phyloP scores from a whole-genome alignment of 2,888 invertebrate genomes.

The Cephus spinipes region DNA sequence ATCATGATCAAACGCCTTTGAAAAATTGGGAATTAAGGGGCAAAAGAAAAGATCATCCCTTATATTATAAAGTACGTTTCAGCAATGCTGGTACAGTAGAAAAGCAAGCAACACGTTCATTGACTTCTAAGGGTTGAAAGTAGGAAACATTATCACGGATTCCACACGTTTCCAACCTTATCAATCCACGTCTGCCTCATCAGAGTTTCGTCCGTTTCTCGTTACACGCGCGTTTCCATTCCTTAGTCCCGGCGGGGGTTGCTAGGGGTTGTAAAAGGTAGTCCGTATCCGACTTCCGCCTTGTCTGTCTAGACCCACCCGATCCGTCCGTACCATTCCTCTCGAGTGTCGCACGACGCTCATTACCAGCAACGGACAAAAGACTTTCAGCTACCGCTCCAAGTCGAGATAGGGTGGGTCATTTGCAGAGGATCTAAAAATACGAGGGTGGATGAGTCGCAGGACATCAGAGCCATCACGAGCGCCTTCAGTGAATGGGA shows the following conservation, averaged over 20 bases:
- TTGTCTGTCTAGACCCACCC: slow-evolving; percentile 7
- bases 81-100: neutral
- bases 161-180: neutral
- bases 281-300: slow-evolving; percentile 24
- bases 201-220: slow-evolving; percentile 43
- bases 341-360: slow-evolving; percentile 39
- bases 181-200: slow-evolving; percentile 28
- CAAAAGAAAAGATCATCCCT: no score
- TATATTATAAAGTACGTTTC: neutral
- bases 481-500: neutral
- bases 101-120: neutral
- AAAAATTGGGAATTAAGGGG: no score
- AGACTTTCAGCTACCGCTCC: slow-evolving; percentile 17
- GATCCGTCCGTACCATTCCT: slow-evolving; percentile 24
- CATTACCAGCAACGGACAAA: slow-evolving; percentile 42
- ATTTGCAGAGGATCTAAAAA: slow-evolving; percentile 22
- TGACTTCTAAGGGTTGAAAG: neutral
- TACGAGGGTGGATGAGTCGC: slow-evolving; percentile 10
- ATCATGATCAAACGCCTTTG: neutral
- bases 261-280: neutral
- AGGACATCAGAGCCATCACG: neutral
- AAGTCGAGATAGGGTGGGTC: neutral
- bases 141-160: neutral
- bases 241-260: slow-evolving; percentile 3
- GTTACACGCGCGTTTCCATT: slow-evolving; percentile 35